phyloP scores from a whole-genome alignment of 2,113 vertebrate species.

The Camelus bactrianus region DNA sequence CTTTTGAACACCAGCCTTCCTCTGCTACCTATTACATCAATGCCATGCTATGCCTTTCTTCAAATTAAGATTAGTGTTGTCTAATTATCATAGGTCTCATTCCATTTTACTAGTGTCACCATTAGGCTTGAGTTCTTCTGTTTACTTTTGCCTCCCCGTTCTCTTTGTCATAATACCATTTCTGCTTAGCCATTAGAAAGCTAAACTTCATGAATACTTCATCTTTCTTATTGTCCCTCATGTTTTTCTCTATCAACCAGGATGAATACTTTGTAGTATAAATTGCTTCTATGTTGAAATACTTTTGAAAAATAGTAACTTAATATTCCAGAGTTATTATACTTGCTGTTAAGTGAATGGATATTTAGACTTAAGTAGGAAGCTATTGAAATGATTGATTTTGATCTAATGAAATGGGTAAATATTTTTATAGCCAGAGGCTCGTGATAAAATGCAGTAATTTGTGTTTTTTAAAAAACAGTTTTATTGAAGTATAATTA shows the following conservation, averaged over 20 bases:
- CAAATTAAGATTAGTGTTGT: conserved; percentile 22
- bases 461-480: not conserved
- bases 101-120: not conserved
- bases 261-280: not conserved
- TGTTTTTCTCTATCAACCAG: not conserved
- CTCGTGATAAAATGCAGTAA: not conserved
- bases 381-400: conserved; percentile 4
- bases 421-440: conserved; percentile 40
- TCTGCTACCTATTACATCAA: not conserved
- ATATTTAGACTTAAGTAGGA: conserved; percentile 41
- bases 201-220: not conserved
- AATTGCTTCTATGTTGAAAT: conserved; percentile 24
- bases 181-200: not conserved
- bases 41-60: not conserved
- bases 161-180: not conserved
- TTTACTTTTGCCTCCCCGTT: not conserved
- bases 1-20: not conserved
- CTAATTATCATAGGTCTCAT: not conserved
- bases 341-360: conserved; percentile 5
- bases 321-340: not conserved
- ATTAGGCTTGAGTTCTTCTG: not conserved
- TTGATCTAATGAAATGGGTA: not conserved
- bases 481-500: conserved; percentile 8
- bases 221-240: not conserved
- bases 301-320: conserved; percentile 37